Percentiles rank a stretch among this genome's conserved stretches.
phyloP scores from a whole-genome alignment of 2,888 invertebrate genomes.

The Ceriagrion tenellum region DNA sequence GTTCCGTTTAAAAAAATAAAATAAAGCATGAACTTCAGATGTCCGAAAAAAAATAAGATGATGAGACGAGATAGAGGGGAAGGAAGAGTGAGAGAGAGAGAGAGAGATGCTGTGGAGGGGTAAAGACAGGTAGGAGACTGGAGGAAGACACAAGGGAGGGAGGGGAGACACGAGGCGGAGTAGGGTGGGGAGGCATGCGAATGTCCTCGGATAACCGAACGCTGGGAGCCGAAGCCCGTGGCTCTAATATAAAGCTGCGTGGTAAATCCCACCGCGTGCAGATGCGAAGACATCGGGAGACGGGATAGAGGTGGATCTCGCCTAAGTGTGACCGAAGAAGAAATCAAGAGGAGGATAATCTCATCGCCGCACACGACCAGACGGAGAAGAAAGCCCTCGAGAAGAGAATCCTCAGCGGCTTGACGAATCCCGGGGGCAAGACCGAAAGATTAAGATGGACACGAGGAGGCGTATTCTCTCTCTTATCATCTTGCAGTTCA shows the following conservation, averaged over 20 bases:
- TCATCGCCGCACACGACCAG: too few relatives aligned
- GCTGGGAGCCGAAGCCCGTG: neutral
- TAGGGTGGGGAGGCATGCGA: neutral
- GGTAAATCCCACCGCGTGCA: neutral
- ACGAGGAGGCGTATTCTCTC: neutral
- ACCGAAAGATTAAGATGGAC: neutral
- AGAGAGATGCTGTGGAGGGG: neutral
- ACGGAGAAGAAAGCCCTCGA: neutral
- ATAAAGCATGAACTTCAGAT: neutral
- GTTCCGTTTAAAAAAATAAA: neutral
- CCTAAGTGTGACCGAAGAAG: neutral
- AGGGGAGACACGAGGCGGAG: neutral
- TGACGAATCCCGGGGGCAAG: neutral
- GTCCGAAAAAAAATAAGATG: neutral
- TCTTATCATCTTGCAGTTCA: neutral
- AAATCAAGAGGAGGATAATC: neutral
- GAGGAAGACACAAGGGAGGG: neutral
- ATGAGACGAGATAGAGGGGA: neutral
- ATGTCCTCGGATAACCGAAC: slow-evolving; percentile 32
- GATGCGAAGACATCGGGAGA: neutral
- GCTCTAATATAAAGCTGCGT: neutral
- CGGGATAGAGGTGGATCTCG: neutral
- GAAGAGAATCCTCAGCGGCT: neutral
- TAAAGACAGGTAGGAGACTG: neutral
- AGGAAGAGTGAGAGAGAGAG: neutral